These are phyloP conservation scores for Parochlus steinenii DNA, from an alignment of 2,888 invertebrate species.

Conservation along the genomic window DNA sequence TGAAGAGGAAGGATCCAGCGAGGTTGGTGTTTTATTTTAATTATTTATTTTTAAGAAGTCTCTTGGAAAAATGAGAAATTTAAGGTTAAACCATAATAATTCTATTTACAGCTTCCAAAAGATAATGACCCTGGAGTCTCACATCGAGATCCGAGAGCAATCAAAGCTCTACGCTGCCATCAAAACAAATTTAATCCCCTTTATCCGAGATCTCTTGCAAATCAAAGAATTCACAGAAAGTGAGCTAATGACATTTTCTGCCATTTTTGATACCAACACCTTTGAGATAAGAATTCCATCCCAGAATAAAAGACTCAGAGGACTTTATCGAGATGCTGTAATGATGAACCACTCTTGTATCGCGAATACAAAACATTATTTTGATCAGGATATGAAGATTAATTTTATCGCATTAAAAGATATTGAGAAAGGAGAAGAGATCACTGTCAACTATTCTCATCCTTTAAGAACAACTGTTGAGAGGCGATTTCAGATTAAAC, in stretches of 20 bases:
- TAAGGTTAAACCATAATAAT: neutral
- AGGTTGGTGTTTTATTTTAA: slow-evolving; percentile 16
- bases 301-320: slow-evolving; percentile 35
- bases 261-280: slow-evolving; percentile 54
- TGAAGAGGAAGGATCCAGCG: slow-evolving; percentile 37
- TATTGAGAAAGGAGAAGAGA: slow-evolving; percentile 47
- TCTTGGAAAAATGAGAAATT: too few species aligned
- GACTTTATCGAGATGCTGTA: slow-evolving; percentile 45
- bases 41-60: neutral
- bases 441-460: slow-evolving; percentile 54
- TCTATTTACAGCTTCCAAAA: slow-evolving; percentile 13
- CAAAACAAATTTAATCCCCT: slow-evolving; percentile 42
- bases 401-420: slow-evolving; percentile 38
- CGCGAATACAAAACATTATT: slow-evolving; percentile 53
- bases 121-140: slow-evolving; percentile 19
- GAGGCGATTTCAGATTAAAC: slow-evolving; percentile 40
- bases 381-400: slow-evolving; percentile 41
- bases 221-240: slow-evolving; percentile 33
- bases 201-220: slow-evolving; percentile 27
- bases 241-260: slow-evolving; percentile 42
- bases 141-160: slow-evolving; percentile 41
- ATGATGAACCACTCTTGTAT: slow-evolving; percentile 57
- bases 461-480: slow-evolving; percentile 50
- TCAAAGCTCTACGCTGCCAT: slow-evolving; percentile 42
- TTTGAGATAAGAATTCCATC: slow-evolving; percentile 42